Base-by-base conservation (phyloP, 2,888 invertebrate species). In the Synergus itoensis region DNA sequence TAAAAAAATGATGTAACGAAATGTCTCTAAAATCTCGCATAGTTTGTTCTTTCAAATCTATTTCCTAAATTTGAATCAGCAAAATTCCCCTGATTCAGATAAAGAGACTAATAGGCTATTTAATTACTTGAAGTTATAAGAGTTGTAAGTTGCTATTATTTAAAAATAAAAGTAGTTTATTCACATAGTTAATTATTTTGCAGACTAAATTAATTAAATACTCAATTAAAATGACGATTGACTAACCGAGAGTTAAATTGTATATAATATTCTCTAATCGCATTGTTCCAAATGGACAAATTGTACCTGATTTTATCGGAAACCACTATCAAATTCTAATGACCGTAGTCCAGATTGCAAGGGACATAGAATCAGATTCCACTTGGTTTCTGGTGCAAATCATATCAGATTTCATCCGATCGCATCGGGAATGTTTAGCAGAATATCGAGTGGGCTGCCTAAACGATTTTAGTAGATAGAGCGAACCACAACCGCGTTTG, bases 341-440 rank as follows among this genome's bases (percentile, higher is more conserved):
- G 73, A 73, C 73, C 53, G 4, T 28, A 28, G 73, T 16, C 48
- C 73, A 53, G 36, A 36, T 73, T 73, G 53, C 48, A 73, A 73
- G 36, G 36, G 53, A 73, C 73, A 48, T 12, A 48, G 53, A 36
- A 73, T 73, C 73, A 73, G 73, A 73, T 73, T 73, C n/a, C 73
- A 36, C 53, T 73, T n/a, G 73, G 36, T 53, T 48, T 53, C 53
- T 48, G 48, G 53, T 48, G 16, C 48, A 73, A 53, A 73, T 73
- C 73, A 53, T 73, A 73, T 73, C 73, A 73, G 73, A 73, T 73
- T 53, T 73, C 53, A 9, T 53, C n/a, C 53, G 73, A 73, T 73
- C 73, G 53, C 28, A 73, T 53, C 73, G 53, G 53, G 48, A 73
- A 73, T 73, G 73, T 73, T 73, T 73, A 73, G 53, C 36, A n/a